Percentiles rank a stretch among this genome's conserved stretches.
Conservation (phyloP, 2,888 invertebrate species). For the Melangyna quadrimaculata region DNA sequence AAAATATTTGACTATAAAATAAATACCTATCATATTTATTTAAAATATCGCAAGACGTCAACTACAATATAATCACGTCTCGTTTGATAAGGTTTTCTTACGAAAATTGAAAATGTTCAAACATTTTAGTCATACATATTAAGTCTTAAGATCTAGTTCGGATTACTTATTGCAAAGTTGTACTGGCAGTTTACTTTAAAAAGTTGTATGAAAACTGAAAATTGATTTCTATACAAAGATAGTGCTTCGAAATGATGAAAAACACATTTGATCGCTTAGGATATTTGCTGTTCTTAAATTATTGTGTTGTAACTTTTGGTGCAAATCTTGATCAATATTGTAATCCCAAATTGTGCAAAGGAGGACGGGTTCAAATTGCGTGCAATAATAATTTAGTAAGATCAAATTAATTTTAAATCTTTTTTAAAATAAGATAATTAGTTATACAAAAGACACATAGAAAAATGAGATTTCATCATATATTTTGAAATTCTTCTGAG, state of each 20-base stretch:
- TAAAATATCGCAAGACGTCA: no score
- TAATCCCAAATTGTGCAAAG: slow-evolving; percentile 8
- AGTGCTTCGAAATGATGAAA: not conserved
- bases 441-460: no score
- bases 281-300: not conserved
- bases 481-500: no score
- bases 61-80: slow-evolving; percentile 7
- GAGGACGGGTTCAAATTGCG: not conserved
- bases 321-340: not conserved
- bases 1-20: no score
- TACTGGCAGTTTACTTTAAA: no score
- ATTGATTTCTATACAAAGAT: not conserved
- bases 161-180: not conserved
- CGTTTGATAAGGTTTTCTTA: not conserved
- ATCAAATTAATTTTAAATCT: not conserved
- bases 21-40: no score
- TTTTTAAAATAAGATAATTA: no score
- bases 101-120: not conserved
- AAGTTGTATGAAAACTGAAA: no score
- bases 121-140: not conserved
- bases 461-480: no score
- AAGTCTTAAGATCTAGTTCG: not conserved
- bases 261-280: not conserved
- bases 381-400: slow-evolving; percentile 30
- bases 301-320: not conserved